A percentile compares a stretch with the other conserved stretches of the same genome.
phyloP scores from a whole-genome alignment of 2,888 invertebrate species.

The Halocaridina rubra region DNA sequence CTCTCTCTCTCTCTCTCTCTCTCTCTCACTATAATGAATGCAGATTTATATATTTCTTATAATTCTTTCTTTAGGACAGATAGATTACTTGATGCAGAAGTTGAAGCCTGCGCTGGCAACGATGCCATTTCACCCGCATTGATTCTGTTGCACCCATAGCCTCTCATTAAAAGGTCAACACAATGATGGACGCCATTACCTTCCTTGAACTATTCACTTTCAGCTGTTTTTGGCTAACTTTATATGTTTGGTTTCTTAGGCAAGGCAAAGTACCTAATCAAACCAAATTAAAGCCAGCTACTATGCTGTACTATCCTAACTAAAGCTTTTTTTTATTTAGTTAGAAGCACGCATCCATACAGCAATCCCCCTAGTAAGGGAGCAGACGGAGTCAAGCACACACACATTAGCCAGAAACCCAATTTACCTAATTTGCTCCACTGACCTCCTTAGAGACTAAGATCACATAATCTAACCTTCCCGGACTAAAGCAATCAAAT shows the following conservation, averaged over 20 bases:
- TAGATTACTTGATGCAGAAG: neutral
- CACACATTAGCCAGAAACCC: too few relatives aligned
- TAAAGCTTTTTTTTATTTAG: too few relatives aligned
- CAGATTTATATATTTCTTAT: neutral
- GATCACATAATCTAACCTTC: too few relatives aligned
- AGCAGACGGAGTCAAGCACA: too few relatives aligned
- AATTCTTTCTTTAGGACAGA: neutral
- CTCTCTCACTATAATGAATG: neutral
- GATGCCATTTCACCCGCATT: neutral
- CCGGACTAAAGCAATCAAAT: too few relatives aligned
- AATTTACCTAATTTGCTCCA: too few relatives aligned
- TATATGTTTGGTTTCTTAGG: neutral
- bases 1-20: neutral
- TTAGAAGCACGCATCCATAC: too few relatives aligned
- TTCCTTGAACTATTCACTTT: neutral
- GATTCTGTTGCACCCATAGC: neutral
- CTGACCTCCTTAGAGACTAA: too few relatives aligned
- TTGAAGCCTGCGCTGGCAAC: neutral
- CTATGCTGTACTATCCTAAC: neutral
- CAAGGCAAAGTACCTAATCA: neutral
- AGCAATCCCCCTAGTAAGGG: too few relatives aligned
- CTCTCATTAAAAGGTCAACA: neutral
- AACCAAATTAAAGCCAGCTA: neutral
- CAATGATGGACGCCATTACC: too few relatives aligned
- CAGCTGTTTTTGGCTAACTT: neutral